phyloP scores from a whole-genome alignment of 2,888 invertebrate species.

The Punctoribates punctum region DNA sequence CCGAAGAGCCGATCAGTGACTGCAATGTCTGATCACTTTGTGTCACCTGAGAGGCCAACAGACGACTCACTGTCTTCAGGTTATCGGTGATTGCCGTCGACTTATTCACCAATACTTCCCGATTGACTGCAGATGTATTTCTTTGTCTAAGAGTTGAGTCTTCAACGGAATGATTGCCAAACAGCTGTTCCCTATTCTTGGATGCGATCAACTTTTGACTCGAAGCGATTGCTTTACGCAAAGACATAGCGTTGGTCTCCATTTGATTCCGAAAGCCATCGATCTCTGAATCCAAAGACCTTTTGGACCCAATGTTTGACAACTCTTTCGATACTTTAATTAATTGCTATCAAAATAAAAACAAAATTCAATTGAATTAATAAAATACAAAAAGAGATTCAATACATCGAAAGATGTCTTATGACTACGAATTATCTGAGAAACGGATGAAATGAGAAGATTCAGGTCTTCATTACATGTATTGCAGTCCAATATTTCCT shows the following conservation, averaged over 20 bases:
- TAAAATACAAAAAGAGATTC: neutral
- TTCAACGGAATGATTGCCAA: constrained; percentile 23
- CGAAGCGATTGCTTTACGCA: constrained; percentile 45
- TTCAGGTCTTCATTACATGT: constrained; percentile 45
- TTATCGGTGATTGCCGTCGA: constrained; percentile 58
- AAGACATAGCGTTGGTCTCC: constrained; percentile 40
- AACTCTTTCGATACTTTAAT: constrained; percentile 43
- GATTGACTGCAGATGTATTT: neutral
- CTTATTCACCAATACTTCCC: constrained; percentile 34
- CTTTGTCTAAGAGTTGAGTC: constrained; percentile 18
- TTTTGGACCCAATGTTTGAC: constrained; percentile 43
- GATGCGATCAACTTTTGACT: constrained; percentile 44
- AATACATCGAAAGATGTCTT: constrained; percentile 45
- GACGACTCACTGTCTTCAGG: constrained; percentile 75
- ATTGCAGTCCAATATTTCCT: constrained; percentile 47
- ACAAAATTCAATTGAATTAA: neutral
- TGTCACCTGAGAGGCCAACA: constrained; percentile 79
- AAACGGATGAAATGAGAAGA: constrained; percentile 43
- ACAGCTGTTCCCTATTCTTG: constrained; percentile 45
- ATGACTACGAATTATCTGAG: constrained; percentile 44
- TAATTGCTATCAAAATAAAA: constrained; percentile 39
- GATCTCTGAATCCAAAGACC: constrained; percentile 42
- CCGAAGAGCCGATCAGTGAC: constrained; percentile 60
- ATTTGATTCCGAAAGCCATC: constrained; percentile 45
- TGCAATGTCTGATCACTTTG: constrained; percentile 81